Conservation (phyloP, 2,797 vertebrate species). For the Gymnodraco acuticeps region DNA sequence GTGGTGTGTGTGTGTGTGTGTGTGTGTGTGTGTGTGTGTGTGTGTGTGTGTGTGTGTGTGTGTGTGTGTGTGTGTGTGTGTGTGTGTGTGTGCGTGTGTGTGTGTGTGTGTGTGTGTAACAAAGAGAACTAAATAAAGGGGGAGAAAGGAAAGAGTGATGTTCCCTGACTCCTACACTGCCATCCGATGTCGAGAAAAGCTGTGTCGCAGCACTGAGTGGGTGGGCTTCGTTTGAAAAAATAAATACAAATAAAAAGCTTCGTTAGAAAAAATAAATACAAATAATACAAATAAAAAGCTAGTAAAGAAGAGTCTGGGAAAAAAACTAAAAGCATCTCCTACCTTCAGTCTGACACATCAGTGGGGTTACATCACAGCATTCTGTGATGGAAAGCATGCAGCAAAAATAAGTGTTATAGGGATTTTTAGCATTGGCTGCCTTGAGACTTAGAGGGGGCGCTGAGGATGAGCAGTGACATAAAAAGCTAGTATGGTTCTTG, state of each 20-base stretch:
- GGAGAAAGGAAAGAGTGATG: constrained; percentile 52
- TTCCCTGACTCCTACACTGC: constrained; percentile 72
- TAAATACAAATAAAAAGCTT: constrained; percentile 57
- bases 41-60: constrained; percentile 18
- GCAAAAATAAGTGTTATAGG: constrained; percentile 66
- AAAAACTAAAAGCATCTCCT: constrained; percentile 56
- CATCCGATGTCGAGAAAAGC: constrained; percentile 70
- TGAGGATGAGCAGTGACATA: constrained; percentile 36
- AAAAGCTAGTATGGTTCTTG: constrained; percentile 37
- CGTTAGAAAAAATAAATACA: constrained; percentile 55
- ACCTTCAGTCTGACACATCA: constrained; percentile 75
- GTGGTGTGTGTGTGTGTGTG: constrained; percentile 26
- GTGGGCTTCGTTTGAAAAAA: constrained; percentile 65
- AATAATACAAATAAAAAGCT: constrained; percentile 60
- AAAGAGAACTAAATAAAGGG: background rate
- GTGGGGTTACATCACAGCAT: constrained; percentile 71
- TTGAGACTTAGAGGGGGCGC: constrained; percentile 31
- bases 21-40: constrained; percentile 22
- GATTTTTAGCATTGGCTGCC: constrained; percentile 34
- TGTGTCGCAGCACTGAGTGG: constrained; percentile 77
- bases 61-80: constrained; percentile 26
- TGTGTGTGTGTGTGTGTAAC: constrained; percentile 18
- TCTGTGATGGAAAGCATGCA: constrained; percentile 31
- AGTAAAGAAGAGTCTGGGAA: constrained; percentile 57
- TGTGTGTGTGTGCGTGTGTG: constrained; percentile 9